Conservation (phyloP, 92 coral and sea anemone genomes). For the Parazoanthus atlanticus region DNA sequence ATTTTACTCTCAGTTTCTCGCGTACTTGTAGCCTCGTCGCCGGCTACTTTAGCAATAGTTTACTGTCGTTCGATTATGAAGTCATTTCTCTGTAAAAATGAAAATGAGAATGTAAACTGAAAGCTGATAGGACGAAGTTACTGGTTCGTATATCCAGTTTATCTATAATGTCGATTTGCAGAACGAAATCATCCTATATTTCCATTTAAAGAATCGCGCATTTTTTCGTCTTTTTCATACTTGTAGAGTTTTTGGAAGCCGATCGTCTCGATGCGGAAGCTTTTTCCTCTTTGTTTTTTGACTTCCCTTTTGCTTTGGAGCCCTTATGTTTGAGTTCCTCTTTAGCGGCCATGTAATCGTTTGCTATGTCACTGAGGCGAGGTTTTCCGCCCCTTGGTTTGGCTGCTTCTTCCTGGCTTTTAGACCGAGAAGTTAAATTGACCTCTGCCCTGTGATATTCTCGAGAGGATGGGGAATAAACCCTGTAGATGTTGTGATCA, state of each 20-base stretch:
- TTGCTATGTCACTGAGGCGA: slow-evolving; percentile 1
- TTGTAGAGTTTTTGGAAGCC: neutral
- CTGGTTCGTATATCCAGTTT: neutral
- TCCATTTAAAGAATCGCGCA: slow-evolving; percentile 19
- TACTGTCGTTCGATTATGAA: neutral
- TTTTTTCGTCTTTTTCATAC: slow-evolving; percentile 11
- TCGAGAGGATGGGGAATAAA: slow-evolving; percentile 6
- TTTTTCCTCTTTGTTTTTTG: neutral
- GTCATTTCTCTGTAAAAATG: slow-evolving; percentile 6
- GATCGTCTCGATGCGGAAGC: neutral
- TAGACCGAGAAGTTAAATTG: neutral
- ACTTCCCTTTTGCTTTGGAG: slow-evolving; percentile 1
- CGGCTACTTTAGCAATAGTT: neutral
- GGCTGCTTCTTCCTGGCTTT: neutral
- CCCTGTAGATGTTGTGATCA: neutral
- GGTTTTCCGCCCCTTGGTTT: neutral
- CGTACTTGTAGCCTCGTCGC: neutral
- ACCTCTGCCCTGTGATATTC: slow-evolving; percentile 14
- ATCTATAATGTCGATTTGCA: neutral
- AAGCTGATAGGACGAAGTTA: neutral
- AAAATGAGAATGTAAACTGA: neutral
- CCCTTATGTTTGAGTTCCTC: neutral
- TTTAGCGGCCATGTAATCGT: slow-evolving; percentile 2
- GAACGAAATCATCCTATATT: neutral
- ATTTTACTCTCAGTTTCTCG: neutral